phyloP scores from a whole-genome alignment of 2,888 invertebrate genomes.

The Drosophila maculinotata region DNA sequence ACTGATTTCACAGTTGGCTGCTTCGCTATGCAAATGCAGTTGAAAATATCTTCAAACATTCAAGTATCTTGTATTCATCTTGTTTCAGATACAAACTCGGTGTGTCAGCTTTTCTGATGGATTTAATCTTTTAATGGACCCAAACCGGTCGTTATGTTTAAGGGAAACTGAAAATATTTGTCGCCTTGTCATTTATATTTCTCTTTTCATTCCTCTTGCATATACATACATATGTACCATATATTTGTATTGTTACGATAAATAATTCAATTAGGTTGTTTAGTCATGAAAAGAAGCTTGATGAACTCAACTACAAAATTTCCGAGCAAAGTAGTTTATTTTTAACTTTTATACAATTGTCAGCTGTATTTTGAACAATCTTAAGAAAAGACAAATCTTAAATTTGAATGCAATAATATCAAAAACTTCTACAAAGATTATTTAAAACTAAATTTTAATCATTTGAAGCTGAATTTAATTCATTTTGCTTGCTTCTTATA shows the following conservation, averaged over 20 bases:
- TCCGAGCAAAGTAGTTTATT: neutral
- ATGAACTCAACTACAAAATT: neutral
- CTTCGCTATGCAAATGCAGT: slow-evolving; percentile 40
- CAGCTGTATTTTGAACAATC: neutral
- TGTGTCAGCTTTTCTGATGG: slow-evolving; percentile 28
- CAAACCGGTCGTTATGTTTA: slow-evolving; percentile 10
- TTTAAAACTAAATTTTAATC: too few relatives aligned
- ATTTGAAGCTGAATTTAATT: too few relatives aligned
- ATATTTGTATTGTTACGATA: slow-evolving; percentile 22
- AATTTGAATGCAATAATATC: too few relatives aligned
- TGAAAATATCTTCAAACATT: slow-evolving; percentile 12
- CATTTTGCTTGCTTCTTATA: too few relatives aligned
- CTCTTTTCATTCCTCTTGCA: slow-evolving; percentile 1
- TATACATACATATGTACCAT: neutral
- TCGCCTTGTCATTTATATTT: slow-evolving; percentile 4
- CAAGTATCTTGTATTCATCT: slow-evolving; percentile 12
- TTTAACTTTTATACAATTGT: neutral
- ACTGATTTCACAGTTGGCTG: slow-evolving; percentile 52
- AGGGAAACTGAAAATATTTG: slow-evolving; percentile 1
- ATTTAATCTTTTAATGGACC: slow-evolving; percentile 44
- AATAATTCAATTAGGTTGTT: slow-evolving; percentile 33
- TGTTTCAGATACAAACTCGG: slow-evolving; percentile 12
- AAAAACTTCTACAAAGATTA: too few relatives aligned
- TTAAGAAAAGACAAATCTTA: too few relatives aligned
- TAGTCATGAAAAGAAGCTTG: neutral